phyloP scores from a whole-genome alignment of 2,797 vertebrate species.

The Chelidonichthys spinosus region DNA sequence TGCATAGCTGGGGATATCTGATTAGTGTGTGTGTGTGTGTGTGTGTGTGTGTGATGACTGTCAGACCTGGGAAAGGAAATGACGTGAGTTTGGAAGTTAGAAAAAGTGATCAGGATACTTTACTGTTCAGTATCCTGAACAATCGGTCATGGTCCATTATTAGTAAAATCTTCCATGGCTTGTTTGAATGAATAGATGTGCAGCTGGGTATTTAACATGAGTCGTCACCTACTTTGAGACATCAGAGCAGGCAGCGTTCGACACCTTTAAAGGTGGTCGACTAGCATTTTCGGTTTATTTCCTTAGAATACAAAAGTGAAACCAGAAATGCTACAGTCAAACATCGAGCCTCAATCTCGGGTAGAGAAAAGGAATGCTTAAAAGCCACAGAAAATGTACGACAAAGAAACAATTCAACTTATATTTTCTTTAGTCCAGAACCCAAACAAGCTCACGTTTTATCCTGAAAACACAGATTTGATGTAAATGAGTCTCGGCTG shows the following conservation, averaged over 20 bases:
- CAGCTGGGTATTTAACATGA: neutral
- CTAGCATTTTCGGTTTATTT: neutral
- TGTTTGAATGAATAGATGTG: conserved; percentile 3
- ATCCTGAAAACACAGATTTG: conserved; percentile 34
- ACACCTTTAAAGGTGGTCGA: neutral
- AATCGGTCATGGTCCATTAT: neutral
- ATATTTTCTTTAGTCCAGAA: conserved; percentile 24
- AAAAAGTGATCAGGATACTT: neutral
- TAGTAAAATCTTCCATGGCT: neutral
- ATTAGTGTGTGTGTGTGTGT: conserved; percentile 15
- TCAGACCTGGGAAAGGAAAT: conserved; percentile 5
- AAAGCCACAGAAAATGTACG: conserved; percentile 6
- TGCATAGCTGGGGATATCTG: conserved; percentile 18
- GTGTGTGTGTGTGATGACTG: neutral
- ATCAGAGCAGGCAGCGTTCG: neutral
- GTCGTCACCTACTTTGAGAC: neutral
- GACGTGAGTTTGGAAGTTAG: conserved; percentile 2
- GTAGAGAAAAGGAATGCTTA: neutral
- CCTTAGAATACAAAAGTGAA: neutral
- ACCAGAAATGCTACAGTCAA: conserved; percentile 3
- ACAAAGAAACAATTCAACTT: conserved; percentile 19
- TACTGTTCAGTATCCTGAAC: neutral
- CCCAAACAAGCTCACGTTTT: conserved; percentile 14
- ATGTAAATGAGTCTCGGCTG: conserved; percentile 38
- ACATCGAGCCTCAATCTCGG: conserved; percentile 1